Conservation (phyloP, 2,113 vertebrate genomes). For the Oceanites oceanicus region DNA sequence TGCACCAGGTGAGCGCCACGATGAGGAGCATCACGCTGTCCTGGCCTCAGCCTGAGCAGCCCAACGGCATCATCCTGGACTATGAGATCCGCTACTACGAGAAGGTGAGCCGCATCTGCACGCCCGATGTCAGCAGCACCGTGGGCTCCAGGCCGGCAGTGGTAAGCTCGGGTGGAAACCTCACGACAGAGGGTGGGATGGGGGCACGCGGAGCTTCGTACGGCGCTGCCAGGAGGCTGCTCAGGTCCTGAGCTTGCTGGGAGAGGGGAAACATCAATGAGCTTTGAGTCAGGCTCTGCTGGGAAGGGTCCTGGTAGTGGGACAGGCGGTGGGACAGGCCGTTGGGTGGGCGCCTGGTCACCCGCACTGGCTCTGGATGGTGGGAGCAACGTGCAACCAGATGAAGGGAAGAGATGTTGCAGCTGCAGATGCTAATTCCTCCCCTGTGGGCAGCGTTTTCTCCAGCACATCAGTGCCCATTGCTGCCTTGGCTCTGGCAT, state of each 20-base stretch:
- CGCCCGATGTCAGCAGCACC: slow-evolving; percentile 26
- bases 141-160: slow-evolving; percentile 16
- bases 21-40: slow-evolving; percentile 98
- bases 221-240: background rate
- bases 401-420: background rate
- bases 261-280: accelerated
- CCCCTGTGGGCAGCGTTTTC: accelerated
- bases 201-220: background rate
- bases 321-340: background rate
- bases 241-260: background rate
- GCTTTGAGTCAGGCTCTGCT: background rate
- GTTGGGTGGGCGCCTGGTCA: accelerated
- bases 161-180: background rate
- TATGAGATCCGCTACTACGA: slow-evolving; percentile 96
- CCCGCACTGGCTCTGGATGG: accelerated
- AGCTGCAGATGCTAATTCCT: background rate
- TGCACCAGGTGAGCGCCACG: slow-evolving; percentile 98
- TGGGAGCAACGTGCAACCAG: background rate
- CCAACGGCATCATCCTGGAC: slow-evolving; percentile 98
- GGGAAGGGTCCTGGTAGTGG: background rate
- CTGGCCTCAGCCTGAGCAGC: slow-evolving; percentile 97
- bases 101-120: slow-evolving; percentile 84
- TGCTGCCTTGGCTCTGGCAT: background rate
- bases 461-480: accelerated
- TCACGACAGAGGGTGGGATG: background rate